phyloP scores from a whole-genome alignment of 2,888 invertebrate species.

The Cheilosia soror region DNA sequence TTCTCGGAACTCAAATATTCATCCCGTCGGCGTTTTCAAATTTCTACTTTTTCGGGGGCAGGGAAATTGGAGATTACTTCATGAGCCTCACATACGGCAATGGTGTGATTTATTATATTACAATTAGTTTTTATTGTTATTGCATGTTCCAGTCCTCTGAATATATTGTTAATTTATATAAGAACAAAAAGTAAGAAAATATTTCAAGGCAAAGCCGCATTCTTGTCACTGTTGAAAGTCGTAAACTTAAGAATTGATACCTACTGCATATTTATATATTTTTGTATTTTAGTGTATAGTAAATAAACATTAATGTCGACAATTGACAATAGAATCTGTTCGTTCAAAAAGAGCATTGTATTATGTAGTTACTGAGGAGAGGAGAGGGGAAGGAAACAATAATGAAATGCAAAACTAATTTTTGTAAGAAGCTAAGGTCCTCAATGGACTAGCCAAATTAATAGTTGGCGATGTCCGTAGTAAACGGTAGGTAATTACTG shows the following conservation, averaged over 20 bases:
- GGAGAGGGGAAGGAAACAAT: too few species aligned
- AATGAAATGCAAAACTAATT: too few species aligned
- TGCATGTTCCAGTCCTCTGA: conserved; percentile 83
- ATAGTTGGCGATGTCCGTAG: too few species aligned
- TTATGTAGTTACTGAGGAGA: too few species aligned
- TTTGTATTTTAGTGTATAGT: conserved; percentile 27
- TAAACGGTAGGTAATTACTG: too few species aligned
- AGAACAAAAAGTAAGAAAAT: conserved; percentile 8
- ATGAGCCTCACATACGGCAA: conserved; percentile 85
- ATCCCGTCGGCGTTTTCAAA: conserved; percentile 93
- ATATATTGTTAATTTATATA: conserved; percentile 54
- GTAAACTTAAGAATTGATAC: conserved; percentile 18
- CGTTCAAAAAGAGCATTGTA: not conserved
- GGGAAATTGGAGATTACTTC: conserved; percentile 89
- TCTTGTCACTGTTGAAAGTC: conserved; percentile 61
- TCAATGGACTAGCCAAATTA: too few species aligned
- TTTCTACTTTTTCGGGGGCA: conserved; percentile 93
- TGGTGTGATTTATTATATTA: conserved; percentile 81
- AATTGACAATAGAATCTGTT: not conserved
- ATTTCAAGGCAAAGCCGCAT: conserved; percentile 38
- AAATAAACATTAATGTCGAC: conserved; percentile 11
- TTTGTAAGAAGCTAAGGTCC: too few species aligned
- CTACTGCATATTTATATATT: conserved; percentile 7
- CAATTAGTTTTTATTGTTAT: conserved; percentile 81
- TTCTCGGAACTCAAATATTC: conserved; percentile 89